A percentile compares a stretch with the other conserved stretches of the same genome.
phyloP scores from a whole-genome alignment of 2,113 vertebrate genomes.

The Phrynosoma blainvillii region DNA sequence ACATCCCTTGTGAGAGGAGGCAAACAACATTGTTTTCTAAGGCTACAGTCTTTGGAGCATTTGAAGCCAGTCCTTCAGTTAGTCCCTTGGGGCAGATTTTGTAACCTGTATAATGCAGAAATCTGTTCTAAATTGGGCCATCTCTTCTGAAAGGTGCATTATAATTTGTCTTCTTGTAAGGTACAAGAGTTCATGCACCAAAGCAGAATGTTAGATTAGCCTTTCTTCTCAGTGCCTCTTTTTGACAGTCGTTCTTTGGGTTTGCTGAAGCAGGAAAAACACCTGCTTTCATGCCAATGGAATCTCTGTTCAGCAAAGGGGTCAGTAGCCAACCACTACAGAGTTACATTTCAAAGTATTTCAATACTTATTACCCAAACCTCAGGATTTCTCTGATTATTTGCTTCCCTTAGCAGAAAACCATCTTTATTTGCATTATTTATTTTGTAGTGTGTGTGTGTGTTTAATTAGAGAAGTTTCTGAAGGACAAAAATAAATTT shows the following conservation, averaged over 20 bases:
- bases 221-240: constrained; percentile 26
- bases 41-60: neutral
- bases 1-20: neutral
- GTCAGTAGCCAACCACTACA: constrained; percentile 35
- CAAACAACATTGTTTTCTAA: neutral
- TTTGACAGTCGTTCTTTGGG: neutral
- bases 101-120: constrained; percentile 23
- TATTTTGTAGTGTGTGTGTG: no score
- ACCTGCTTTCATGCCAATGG: constrained; percentile 9
- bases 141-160: constrained; percentile 10
- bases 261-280: constrained; percentile 62
- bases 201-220: neutral
- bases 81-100: neutral
- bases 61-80: neutral
- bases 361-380: neutral
- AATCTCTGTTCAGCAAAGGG: constrained; percentile 36
- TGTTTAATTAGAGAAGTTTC: no score
- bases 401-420: neutral
- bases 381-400: neutral
- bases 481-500: neutral
- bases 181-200: neutral
- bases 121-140: neutral
- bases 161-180: neutral
- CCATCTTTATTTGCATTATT: neutral
- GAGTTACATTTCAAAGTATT: neutral